Conservation (phyloP, 2,888 invertebrate species). For the Meiosimyza decipiens region DNA sequence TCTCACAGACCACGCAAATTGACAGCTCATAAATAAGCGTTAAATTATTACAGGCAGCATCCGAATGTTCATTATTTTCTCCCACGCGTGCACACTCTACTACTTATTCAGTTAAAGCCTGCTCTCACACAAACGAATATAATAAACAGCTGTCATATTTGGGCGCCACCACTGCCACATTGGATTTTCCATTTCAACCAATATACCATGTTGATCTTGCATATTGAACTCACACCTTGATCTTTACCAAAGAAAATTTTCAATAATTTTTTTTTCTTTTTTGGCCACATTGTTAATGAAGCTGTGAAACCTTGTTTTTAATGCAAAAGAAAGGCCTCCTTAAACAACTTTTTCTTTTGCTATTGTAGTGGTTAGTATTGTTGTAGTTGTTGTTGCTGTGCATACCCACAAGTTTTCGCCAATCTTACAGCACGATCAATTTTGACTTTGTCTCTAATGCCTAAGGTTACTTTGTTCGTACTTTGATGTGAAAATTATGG, state of each 20-base stretch:
- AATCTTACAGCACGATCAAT: slow-evolving; percentile 36
- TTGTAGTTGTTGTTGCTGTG: slow-evolving; percentile 20
- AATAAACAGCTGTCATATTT: slow-evolving; percentile 29
- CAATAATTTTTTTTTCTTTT: neutral
- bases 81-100: too few relatives aligned
- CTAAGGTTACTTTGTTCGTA: slow-evolving; percentile 20
- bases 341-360: slow-evolving; percentile 16
- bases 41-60: slow-evolving; percentile 51
- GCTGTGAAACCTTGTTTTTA: slow-evolving; percentile 9
- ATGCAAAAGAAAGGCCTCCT: neutral
- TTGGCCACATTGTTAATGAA: slow-evolving; percentile 22
- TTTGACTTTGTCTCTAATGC: slow-evolving; percentile 45
- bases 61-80: too few relatives aligned
- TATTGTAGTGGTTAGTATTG: neutral
- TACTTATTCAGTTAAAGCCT: too few relatives aligned
- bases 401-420: slow-evolving; percentile 14
- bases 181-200: slow-evolving; percentile 11
- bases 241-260: slow-evolving; percentile 23
- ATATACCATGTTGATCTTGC: slow-evolving; percentile 4
- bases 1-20: slow-evolving; percentile 43
- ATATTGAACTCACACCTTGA: slow-evolving; percentile 28
- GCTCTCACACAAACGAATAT: neutral
- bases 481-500: slow-evolving; percentile 54
- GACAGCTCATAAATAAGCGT: slow-evolving; percentile 62
- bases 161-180: slow-evolving; percentile 9